Base-by-base conservation (phyloP, 2,888 invertebrate species). In the Erpobdella octoculata region DNA sequence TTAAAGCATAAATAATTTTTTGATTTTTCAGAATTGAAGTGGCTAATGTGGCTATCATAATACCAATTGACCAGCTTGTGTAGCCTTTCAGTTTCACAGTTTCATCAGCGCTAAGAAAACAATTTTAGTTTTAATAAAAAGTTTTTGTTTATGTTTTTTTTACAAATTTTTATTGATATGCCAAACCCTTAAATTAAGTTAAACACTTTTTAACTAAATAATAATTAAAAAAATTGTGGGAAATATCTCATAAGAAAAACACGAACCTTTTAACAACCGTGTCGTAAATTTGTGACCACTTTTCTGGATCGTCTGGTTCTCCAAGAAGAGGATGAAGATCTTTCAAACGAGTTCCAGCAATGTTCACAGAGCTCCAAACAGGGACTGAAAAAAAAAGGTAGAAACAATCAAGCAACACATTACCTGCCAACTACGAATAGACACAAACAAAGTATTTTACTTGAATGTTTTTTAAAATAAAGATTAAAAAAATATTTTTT, bases 321-420 rank as follows among this genome's bases (percentile, higher is more conserved):
- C 92, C 92, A 71, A 91, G 86, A 59, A 86, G 84, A 31, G 90
- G 89, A 81, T 91, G 89, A 38, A 93, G 80, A 77, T 92, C 91
- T 76, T 88, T 87, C 72, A 93, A 86, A 3, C 90, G 87, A 0
- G 93, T 92, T 8, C 93, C 94, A 9, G 92, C 93, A 61, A 94
- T 88, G 83, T 93, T 93, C 33, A 93, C 92, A 15, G 92, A 91
- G 0, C 93, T 93, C 93, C 93, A 94, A 0, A 94, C 91, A 9
- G 93, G 90, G 74, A 93, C 91, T 91, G 35, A 31, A 37, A 35
- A 37, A n/a, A 6, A 38, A 66, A 1, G 9, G 61, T 12, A 59
- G 61, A 15, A 15, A 18, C 48, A 58, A 21, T n/a, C n/a, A n/a
- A n/a, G n/a, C n/a, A n/a, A n/a, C n/a, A n/a, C n/a, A n/a, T n/a